Evolutionary conservation across 2,113 vertebrate genomes (phyloP).

Genomic region (Dendropsophus ebraccatus): DNA sequence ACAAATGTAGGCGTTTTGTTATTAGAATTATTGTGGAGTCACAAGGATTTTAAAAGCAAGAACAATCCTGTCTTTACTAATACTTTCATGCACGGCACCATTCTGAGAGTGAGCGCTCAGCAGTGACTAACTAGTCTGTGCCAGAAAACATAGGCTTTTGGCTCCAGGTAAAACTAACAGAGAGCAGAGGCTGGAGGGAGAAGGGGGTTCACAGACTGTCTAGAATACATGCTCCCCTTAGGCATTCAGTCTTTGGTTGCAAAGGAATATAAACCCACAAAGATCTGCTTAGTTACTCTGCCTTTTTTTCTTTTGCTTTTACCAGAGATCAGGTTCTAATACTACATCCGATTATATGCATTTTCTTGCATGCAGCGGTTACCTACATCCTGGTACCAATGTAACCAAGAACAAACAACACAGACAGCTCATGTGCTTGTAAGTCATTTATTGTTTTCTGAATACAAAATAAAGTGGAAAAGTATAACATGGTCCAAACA

Average conservation of each 20-base stretch:
- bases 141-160: not conserved
- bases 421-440: constrained; percentile 66
- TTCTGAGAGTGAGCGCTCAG: not conserved
- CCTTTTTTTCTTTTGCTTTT: too few species aligned
- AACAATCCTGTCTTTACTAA: too few species aligned
- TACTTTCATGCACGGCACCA: too few species aligned
- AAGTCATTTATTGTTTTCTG: constrained; percentile 72
- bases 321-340: too few species aligned
- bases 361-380: not conserved
- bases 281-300: too few species aligned
- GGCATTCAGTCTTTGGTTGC: not conserved
- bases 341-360: too few species aligned
- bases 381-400: not conserved
- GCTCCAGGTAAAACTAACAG: not conserved
- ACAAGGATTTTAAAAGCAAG: not conserved
- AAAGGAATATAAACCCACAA: too few species aligned
- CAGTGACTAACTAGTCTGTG: not conserved
- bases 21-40: not conserved
- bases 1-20: not conserved
- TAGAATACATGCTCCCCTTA: not conserved
- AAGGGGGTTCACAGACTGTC: not conserved
- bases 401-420: constrained; percentile 68
- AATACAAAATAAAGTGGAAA: constrained; percentile 64
- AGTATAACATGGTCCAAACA: constrained; percentile 31
- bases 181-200: not conserved